Evolutionary conservation across 2,113 vertebrate genomes (phyloP).

Genomic region (Helogale parvula): DNA sequence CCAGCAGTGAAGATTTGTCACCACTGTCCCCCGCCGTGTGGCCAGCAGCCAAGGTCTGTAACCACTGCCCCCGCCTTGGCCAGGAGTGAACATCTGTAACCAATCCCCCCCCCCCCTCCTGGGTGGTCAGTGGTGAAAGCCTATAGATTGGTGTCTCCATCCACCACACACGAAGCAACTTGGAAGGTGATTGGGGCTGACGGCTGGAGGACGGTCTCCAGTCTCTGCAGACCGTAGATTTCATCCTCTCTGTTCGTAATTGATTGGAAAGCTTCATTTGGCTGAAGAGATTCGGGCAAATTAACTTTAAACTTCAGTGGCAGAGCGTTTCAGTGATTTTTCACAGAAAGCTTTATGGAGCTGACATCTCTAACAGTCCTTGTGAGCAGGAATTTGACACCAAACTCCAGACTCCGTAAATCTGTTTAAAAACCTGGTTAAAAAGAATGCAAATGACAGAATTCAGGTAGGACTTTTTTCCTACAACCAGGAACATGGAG

Average conservation of each 20-base stretch:
- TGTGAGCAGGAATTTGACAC: constrained; percentile 20
- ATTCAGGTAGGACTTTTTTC: neutral
- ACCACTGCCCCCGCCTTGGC: too few species aligned
- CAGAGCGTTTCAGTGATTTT: constrained; percentile 11
- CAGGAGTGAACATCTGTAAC: too few species aligned
- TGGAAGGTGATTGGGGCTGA: neutral
- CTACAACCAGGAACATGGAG: neutral
- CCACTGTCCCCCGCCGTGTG: too few species aligned
- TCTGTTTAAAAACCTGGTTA: constrained; percentile 38
- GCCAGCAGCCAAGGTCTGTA: too few species aligned
- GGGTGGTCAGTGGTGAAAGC: too few species aligned
- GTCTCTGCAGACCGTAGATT: neutral
- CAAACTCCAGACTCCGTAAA: neutral
- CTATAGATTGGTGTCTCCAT: neutral
- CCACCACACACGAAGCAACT: neutral
- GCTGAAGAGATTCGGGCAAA: constrained; percentile 9
- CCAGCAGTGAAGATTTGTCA: too few species aligned
- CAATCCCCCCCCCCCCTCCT: neutral
- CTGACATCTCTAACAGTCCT: neutral
- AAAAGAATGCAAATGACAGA: neutral
- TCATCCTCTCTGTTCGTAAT: constrained; percentile 45
- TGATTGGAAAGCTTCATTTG: constrained; percentile 56
- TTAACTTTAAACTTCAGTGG: constrained; percentile 45
- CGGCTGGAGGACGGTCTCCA: neutral
- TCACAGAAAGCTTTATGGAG: constrained; percentile 24